A percentile compares a stretch with the other conserved stretches of the same genome.
These are phyloP conservation scores for Artibeus lituratus DNA, from an alignment of 2,797 vertebrate species.

Conservation along the genomic window DNA sequence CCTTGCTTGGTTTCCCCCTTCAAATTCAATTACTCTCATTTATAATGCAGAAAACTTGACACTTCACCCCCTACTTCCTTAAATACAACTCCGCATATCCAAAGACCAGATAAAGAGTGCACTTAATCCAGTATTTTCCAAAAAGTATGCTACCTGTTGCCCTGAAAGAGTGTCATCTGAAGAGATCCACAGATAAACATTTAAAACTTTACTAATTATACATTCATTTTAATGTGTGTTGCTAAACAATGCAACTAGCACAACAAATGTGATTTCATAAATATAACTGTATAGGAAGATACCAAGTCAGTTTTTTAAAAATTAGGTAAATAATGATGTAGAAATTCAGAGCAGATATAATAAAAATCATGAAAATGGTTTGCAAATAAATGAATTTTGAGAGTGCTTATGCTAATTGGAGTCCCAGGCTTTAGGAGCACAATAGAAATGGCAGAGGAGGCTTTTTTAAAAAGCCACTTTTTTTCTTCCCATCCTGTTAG, in stretches of 20 bases:
- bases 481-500: background rate
- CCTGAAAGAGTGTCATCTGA: background rate
- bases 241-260: background rate
- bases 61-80: background rate
- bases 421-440: background rate
- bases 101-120: slow-evolving; percentile 3
- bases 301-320: background rate
- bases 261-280: background rate
- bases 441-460: background rate
- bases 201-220: background rate
- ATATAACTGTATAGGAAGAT: slow-evolving; percentile 1
- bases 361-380: background rate
- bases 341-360: background rate
- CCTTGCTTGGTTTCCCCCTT: background rate
- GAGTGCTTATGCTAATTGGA: background rate
- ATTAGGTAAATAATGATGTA: background rate
- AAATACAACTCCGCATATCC: slow-evolving; percentile 2
- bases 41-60: slow-evolving; percentile 2
- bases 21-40: background rate
- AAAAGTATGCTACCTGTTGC: background rate
- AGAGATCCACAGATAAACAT: background rate
- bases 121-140: background rate
- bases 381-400: slow-evolving; percentile 26
- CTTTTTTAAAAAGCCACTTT: background rate
- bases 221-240: background rate